Evolutionary conservation across 2,888 invertebrate species (phyloP).

Genomic region (Aethes cnicana): DNA sequence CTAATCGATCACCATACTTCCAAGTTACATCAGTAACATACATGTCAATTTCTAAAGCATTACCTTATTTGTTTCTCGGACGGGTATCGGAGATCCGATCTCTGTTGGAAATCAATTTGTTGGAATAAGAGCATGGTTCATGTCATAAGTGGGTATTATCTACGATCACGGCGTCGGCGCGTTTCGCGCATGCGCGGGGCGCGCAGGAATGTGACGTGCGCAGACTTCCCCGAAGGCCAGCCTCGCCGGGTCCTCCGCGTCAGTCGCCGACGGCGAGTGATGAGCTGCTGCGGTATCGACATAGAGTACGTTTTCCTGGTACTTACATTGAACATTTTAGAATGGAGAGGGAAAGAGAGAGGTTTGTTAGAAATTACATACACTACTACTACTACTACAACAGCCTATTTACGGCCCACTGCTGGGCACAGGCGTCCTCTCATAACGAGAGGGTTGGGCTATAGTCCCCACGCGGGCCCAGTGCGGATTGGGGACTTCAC

Average conservation of each 20-base stretch:
- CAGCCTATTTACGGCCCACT: too few species aligned
- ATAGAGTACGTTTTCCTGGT: too few species aligned
- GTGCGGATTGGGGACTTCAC: too few species aligned
- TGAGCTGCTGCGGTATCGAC: slow-evolving; percentile 38
- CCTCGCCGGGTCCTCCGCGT: slow-evolving; percentile 42
- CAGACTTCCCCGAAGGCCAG: slow-evolving; percentile 67
- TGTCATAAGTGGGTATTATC: slow-evolving; percentile 76
- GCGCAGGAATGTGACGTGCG: slow-evolving; percentile 55
- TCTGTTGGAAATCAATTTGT: slow-evolving; percentile 75
- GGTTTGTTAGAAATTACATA: too few species aligned
- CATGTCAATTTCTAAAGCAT: slow-evolving; percentile 63
- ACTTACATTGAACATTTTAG: slow-evolving; percentile 2
- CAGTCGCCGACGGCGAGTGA: slow-evolving; percentile 47
- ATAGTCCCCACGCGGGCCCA: too few species aligned
- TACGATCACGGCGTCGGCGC: slow-evolving; percentile 69
- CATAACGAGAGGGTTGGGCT: too few species aligned
- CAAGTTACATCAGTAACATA: slow-evolving; percentile 49
- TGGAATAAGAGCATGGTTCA: slow-evolving; percentile 72
- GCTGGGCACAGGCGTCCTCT: too few species aligned
- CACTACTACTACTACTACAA: too few species aligned
- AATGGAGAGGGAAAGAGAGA: neutral
- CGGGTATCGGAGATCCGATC: slow-evolving; percentile 48
- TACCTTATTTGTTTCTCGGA: slow-evolving; percentile 44
- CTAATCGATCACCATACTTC: slow-evolving; percentile 55
- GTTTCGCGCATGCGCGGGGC: slow-evolving; percentile 68